Percentiles rank a stretch among this genome's conserved stretches.
phyloP scores from a whole-genome alignment of 2,888 invertebrate species.

The Dicranocentrus wangi region DNA sequence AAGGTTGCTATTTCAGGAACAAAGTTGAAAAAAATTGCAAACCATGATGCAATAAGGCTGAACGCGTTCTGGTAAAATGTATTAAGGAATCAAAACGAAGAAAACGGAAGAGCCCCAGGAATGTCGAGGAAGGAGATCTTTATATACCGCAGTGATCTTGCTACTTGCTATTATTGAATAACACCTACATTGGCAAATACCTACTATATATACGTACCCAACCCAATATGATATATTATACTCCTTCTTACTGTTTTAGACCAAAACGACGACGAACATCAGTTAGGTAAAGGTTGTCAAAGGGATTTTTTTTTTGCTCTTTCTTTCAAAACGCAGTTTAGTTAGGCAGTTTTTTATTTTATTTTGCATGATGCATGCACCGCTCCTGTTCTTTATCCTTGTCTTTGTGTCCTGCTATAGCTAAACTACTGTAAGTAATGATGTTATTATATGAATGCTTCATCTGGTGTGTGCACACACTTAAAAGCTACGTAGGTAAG shows the following conservation, averaged over 20 bases:
- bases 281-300: constrained; percentile 3
- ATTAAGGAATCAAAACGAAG: constrained; percentile 24
- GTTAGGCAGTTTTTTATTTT: no score
- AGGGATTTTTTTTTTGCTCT: background rate
- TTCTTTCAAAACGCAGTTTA: background rate
- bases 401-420: constrained; percentile 9
- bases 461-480: no score
- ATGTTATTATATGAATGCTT: no score
- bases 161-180: no score
- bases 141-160: no score
- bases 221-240: no score
- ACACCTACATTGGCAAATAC: no score
- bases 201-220: no score
- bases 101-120: background rate
- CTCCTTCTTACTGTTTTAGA: background rate
- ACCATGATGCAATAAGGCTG: constrained; percentile 19
- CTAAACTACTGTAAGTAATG: no score
- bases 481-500: no score
- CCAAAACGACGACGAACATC: background rate
- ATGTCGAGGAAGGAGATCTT: no score
- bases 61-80: constrained; percentile 28
- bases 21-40: constrained; percentile 35
- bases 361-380: background rate
- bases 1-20: constrained; percentile 58
- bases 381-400: constrained; percentile 11